Conservation (phyloP, 2,113 vertebrate genomes). For the Oenanthe oenanthe region DNA sequence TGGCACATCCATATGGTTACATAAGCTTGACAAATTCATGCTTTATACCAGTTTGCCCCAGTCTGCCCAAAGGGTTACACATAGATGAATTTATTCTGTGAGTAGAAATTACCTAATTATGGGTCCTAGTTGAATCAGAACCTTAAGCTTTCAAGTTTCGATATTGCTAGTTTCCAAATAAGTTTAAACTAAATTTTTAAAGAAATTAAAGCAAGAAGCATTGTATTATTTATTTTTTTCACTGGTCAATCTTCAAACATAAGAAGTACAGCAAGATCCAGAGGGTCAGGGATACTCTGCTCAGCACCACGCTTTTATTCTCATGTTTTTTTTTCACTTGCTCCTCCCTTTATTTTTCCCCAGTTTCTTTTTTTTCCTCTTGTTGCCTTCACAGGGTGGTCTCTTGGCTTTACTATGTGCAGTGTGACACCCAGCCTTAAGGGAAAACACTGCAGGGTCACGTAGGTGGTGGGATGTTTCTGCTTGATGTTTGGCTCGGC, state of each 20-base stretch:
- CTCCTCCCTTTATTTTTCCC: not conserved
- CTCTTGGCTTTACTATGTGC: not conserved
- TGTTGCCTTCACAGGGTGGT: not conserved
- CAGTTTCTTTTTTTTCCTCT: not conserved
- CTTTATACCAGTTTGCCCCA: not conserved
- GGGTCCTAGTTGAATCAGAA: constrained; percentile 36
- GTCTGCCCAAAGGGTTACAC: not conserved
- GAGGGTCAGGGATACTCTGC: not conserved
- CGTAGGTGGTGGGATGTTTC: not conserved
- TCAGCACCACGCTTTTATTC: not conserved
- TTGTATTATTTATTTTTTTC: not conserved
- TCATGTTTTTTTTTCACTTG: not conserved
- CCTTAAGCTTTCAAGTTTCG: not conserved
- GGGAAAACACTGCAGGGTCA: not conserved
- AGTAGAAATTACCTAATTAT: constrained; percentile 27
- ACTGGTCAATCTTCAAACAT: not conserved
- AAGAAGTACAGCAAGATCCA: not conserved
- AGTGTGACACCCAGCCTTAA: not conserved
- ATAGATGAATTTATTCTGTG: constrained; percentile 37
- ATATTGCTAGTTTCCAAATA: not conserved
- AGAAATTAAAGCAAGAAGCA: not conserved
- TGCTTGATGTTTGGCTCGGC: not conserved
- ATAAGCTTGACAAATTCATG: not conserved
- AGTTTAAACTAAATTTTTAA: not conserved
- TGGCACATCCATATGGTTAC: not conserved